Base-by-base conservation (phyloP, 92 coral and sea anemone genomes). In the Palythoa caribaeorum region DNA sequence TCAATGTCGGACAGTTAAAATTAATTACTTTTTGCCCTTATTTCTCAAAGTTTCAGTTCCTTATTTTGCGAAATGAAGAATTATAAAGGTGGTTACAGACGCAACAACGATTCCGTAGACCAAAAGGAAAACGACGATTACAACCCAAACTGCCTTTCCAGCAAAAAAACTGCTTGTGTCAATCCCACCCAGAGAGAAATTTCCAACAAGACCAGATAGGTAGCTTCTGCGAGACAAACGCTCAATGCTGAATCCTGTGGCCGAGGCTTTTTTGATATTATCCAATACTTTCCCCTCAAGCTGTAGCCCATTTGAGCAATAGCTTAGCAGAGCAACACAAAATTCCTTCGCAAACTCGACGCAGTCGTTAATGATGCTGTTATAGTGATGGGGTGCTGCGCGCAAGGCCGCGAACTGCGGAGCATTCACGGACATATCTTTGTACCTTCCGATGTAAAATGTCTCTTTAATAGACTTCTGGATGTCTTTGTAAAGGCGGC, bases 331-430 rank as follows among this genome's bases (percentile, higher is more conserved):
- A 69, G 92, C 94, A 54, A 92, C 38, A 52, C 98, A 96, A 72
- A 94, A 96, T 51, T 96, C 98, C 87, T 93, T 96, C 5, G 98
- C 93, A 79, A 94, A 96, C 88, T 93, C 97, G 51, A 96, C 98
- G 76, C 98, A 96, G 91, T 96, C 98, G 68, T 94, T 81, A 8
- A 96, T 93, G 16, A 96, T 80, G 55, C 81, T 89, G 44, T 89
- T 93, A 53, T 94, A 94, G n/a, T 93, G 95, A 39, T 94, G 98
- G 6, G 98, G 98, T 0, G 98, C 98, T 3, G 98, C 96, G 16
- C 92, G 73, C 87, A 94, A 52, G 17, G 98, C 98, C 4, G 92
- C 94, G 77, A 92, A 79, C 79, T 96, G 94, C 80, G 94, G 70
- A 44, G 90, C 98, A 35, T 89, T 83, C 15, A 91, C 52, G 21